Percentiles rank a stretch among this genome's conserved stretches.
phyloP scores from a whole-genome alignment of 1,140 invertebrate genomes.

The Aphelinus certus region DNA sequence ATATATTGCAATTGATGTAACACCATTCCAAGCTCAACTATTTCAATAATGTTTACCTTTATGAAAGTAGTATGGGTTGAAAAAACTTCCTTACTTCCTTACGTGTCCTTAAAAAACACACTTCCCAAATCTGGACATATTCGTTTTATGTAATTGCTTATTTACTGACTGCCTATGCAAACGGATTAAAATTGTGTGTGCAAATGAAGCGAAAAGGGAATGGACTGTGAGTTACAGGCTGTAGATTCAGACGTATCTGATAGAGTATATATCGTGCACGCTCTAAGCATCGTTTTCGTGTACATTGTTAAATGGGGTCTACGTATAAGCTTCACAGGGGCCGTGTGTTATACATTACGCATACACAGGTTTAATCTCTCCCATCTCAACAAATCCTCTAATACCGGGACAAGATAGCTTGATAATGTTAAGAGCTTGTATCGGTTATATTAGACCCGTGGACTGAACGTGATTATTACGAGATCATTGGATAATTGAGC shows the following conservation, averaged over 20 bases:
- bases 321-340: constrained; percentile 4
- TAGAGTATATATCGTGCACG: constrained; percentile 8
- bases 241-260: constrained; percentile 4
- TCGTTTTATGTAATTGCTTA: not conserved
- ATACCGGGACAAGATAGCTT: constrained; percentile 14
- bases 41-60: not conserved
- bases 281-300: constrained; percentile 17
- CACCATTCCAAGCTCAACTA: not conserved
- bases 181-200: not conserved
- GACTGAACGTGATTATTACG: constrained; percentile 22
- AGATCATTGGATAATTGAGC: constrained; percentile 22
- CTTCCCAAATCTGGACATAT: not conserved
- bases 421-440: constrained; percentile 24
- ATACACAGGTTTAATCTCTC: constrained; percentile 21
- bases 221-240: constrained; percentile 14
- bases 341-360: constrained; percentile 19
- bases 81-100: not conserved
- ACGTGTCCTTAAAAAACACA: not conserved
- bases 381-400: constrained; percentile 25
- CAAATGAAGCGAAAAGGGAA: not conserved
- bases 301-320: constrained; percentile 21
- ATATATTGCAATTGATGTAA: too few relatives aligned
- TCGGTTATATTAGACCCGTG: constrained; percentile 24
- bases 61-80: not conserved
- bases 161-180: not conserved